A percentile compares a stretch with the other conserved stretches of the same genome.
Evolutionary conservation across 2,113 vertebrate genomes (phyloP).

Genomic region (Pelobates fuscus): DNA sequence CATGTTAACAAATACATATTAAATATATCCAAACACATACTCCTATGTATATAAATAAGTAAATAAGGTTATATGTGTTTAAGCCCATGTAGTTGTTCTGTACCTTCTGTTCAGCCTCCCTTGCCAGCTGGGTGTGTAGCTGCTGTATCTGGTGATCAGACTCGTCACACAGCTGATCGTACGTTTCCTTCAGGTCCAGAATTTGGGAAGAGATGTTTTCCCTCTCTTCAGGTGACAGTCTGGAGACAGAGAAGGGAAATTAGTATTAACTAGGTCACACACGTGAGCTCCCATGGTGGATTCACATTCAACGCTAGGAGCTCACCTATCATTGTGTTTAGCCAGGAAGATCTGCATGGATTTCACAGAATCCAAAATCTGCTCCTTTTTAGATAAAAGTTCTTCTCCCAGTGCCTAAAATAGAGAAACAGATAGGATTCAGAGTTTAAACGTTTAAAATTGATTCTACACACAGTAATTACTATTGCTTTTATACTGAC

Average conservation of each 20-base stretch:
- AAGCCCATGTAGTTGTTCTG: background rate
- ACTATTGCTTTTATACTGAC: too few relatives aligned
- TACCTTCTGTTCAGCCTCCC: conserved; percentile 94
- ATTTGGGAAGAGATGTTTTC: conserved; percentile 80
- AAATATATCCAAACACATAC: background rate
- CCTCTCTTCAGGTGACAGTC: conserved; percentile 84
- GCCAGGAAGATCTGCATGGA: conserved; percentile 91
- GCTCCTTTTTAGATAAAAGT: conserved; percentile 82
- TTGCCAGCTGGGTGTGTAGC: conserved; percentile 86
- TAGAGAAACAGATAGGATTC: background rate
- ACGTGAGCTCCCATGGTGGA: too few relatives aligned
- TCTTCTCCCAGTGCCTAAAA: conserved; percentile 85
- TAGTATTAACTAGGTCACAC: too few relatives aligned
- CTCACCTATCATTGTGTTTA: conserved; percentile 92
- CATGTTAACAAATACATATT: background rate
- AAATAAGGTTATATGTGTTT: background rate
- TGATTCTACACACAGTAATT: too few relatives aligned
- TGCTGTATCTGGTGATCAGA: conserved; percentile 86
- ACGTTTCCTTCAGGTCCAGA: conserved; percentile 77
- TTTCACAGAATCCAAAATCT: conserved; percentile 87
- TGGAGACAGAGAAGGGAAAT: conserved; percentile 54
- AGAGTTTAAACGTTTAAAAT: background rate
- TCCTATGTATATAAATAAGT: background rate
- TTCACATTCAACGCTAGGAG: too few relatives aligned
- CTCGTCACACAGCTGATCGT: conserved; percentile 79